phyloP scores from a whole-genome alignment of 2,113 vertebrate species.

The Oncorhynchus keta region DNA sequence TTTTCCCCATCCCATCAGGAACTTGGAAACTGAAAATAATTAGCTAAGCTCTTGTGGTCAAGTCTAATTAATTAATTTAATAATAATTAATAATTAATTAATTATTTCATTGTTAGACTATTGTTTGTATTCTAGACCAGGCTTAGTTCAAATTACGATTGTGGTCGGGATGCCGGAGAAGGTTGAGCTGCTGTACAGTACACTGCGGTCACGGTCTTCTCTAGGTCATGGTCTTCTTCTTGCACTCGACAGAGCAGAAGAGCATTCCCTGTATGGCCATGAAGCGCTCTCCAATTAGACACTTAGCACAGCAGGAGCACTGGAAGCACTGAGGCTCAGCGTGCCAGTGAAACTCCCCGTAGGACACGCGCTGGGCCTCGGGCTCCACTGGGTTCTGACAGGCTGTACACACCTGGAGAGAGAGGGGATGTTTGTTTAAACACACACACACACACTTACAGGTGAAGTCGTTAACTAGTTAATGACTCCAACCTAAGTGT shows the following conservation, averaged over 20 bases:
- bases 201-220: not conserved
- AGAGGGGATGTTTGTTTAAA: not conserved
- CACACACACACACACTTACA: not conserved
- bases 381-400: slow-evolving; percentile 90
- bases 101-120: too few species aligned
- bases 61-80: too few species aligned
- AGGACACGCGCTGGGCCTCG: slow-evolving; percentile 90
- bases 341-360: slow-evolving; percentile 91
- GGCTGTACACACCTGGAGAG: slow-evolving; percentile 80
- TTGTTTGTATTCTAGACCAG: not conserved
- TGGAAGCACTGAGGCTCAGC: slow-evolving; percentile 85
- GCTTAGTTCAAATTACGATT: not conserved
- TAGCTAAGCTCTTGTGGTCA: too few species aligned
- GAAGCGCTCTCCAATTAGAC: slow-evolving; percentile 91
- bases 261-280: slow-evolving; percentile 88
- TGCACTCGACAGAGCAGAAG: slow-evolving; percentile 93
- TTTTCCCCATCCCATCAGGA: not conserved
- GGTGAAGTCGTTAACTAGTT: too few species aligned
- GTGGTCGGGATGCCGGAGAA: not conserved
- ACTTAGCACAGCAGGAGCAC: slow-evolving; percentile 91
- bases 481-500: too few species aligned
- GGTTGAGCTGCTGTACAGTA: not conserved
- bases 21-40: not conserved
- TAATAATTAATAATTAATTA: too few species aligned
- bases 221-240: slow-evolving; percentile 80